phyloP scores from a whole-genome alignment of 2,888 invertebrate species.

The Tipula confusa region DNA sequence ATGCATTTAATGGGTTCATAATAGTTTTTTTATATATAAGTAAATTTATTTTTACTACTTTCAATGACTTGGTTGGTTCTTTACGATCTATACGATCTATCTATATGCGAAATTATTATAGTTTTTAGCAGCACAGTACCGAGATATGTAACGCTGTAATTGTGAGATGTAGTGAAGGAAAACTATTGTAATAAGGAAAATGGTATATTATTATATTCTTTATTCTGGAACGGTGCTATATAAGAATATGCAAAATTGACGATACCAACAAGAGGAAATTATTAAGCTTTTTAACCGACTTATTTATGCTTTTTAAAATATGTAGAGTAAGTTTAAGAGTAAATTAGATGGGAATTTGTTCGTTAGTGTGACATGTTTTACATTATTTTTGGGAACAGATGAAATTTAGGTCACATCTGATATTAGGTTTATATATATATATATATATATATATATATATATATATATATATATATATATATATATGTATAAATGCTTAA shows the following conservation, averaged over 20 bases:
- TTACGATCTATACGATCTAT: neutral
- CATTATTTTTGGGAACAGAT: neutral
- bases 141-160: neutral
- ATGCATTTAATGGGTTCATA: conserved; percentile 21
- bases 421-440: neutral
- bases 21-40: neutral
- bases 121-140: neutral
- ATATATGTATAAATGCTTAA: neutral
- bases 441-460: neutral
- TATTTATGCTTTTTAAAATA: neutral
- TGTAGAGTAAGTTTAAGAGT: neutral
- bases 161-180: neutral
- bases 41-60: conserved; percentile 3
- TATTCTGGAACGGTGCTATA: neutral
- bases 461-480: neutral
- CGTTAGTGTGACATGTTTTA: neutral
- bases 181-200: neutral
- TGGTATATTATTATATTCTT: neutral
- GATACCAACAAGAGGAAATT: neutral
- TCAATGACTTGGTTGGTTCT: neutral
- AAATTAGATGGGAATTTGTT: neutral
- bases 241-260: neutral
- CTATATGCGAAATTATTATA: neutral
- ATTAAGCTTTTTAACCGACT: neutral
- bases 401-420: too few species aligned